phyloP scores from a whole-genome alignment of 2,113 vertebrate species.

The Paraplagusia blochii region DNA sequence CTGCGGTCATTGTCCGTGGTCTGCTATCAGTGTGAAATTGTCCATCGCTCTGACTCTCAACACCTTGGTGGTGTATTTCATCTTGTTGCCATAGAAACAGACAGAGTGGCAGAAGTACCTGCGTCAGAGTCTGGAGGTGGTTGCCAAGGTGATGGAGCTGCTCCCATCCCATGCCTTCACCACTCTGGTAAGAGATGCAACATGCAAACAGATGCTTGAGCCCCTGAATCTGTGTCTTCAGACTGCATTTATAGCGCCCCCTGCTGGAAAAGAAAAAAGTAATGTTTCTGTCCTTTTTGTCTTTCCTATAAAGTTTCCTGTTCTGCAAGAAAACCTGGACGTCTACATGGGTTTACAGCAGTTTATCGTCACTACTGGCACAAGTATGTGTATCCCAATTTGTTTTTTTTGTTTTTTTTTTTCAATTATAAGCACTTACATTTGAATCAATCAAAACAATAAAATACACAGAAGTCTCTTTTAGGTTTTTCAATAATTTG shows the following conservation, averaged over 20 bases:
- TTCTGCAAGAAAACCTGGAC: constrained; percentile 95
- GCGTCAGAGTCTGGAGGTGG: constrained; percentile 97
- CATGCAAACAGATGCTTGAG: no score
- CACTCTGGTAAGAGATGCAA: constrained; percentile 81
- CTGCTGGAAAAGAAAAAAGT: background rate
- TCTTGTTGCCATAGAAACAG: constrained; percentile 83
- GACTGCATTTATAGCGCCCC: no score
- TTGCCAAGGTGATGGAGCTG: constrained; percentile 98
- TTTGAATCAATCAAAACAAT: no score
- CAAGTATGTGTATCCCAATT: constrained; percentile 87
- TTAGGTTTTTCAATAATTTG: background rate
- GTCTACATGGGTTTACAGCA: constrained; percentile 96
- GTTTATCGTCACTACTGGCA: constrained; percentile 86
- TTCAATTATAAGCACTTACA: no score
- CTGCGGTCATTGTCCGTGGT: background rate
- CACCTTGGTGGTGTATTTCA: constrained; percentile 18
- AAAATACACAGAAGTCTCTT: no score
- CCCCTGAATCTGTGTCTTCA: no score
- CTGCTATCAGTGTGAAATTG: background rate
- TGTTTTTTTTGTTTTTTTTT: no score
- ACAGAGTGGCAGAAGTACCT: constrained; percentile 98
- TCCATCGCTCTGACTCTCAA: background rate
- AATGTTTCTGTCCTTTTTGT: background rate
- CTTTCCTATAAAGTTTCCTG: constrained; percentile 84
- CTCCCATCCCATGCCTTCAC: constrained; percentile 95